Conservation (phyloP, 2,888 invertebrate genomes). For the Didymodactylos carnosus region DNA sequence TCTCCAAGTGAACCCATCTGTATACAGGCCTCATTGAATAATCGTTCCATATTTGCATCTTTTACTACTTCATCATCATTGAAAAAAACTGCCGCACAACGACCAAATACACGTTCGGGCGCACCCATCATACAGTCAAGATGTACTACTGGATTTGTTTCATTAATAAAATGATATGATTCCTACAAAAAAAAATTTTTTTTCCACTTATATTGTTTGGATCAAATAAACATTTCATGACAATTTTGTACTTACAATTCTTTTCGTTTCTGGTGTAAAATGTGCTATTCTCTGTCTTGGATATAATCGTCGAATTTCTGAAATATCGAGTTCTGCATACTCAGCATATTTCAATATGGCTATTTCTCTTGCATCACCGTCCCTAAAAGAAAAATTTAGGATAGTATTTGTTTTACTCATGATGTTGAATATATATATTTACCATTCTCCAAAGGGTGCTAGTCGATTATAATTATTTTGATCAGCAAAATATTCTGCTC, state of each 20-base stretch:
- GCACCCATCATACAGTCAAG: not conserved
- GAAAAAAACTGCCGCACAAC: not conserved
- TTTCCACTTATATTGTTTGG: not conserved
- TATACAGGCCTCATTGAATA: not conserved
- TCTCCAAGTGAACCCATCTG: not conserved
- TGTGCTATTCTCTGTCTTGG: not conserved
- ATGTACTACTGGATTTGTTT: not conserved
- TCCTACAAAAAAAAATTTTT: not conserved
- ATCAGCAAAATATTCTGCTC: slow-evolving; percentile 88
- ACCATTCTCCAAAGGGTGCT: not conserved
- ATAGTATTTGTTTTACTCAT: not conserved
- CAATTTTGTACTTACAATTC: not conserved
- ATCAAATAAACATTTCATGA: not conserved
- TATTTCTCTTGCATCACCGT: not conserved
- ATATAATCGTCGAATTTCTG: not conserved
- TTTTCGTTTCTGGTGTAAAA: not conserved
- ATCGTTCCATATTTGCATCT: not conserved
- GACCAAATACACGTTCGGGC: not conserved
- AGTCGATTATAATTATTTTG: slow-evolving; percentile 44
- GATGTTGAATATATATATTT: too few relatives aligned
- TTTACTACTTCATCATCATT: not conserved
- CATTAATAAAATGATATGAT: not conserved
- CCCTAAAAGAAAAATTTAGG: not conserved
- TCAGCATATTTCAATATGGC: not conserved
- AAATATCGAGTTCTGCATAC: not conserved